Percentiles rank a stretch among this genome's conserved stretches.
Conservation (phyloP, 2,113 vertebrate genomes). For the Ploceus nigricollis region DNA sequence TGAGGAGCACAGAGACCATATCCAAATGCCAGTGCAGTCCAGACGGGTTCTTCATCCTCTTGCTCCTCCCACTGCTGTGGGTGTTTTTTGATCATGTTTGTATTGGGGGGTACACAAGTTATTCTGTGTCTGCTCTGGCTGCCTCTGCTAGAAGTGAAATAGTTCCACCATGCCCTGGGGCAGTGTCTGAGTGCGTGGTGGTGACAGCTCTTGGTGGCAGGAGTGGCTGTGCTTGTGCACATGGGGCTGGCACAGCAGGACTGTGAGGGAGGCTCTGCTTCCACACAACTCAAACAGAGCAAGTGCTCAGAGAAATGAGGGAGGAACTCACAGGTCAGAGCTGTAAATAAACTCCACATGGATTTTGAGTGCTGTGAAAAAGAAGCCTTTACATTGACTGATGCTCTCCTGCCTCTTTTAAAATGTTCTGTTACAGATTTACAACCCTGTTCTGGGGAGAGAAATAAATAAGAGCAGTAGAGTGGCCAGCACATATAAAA, state of each 20-base stretch:
- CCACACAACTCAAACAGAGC: not conserved
- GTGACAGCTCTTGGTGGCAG: constrained; percentile 12
- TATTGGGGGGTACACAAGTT: not conserved
- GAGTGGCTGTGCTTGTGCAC: not conserved
- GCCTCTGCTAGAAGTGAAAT: not conserved
- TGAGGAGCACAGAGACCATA: not conserved
- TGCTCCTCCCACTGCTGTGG: not conserved
- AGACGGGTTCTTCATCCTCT: not conserved
- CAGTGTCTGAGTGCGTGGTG: not conserved
- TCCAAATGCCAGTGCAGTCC: not conserved
- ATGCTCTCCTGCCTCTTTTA: not conserved
- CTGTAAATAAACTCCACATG: not conserved
- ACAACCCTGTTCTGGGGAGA: not conserved
- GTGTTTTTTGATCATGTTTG: not conserved
- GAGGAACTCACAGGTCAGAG: not conserved
- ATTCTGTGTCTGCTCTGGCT: not conserved
- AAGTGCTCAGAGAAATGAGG: not conserved
- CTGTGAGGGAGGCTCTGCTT: not conserved
- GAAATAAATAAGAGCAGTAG: not conserved
- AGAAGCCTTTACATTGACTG: not conserved
- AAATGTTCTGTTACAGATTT: not conserved
- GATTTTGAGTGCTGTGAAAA: not conserved
- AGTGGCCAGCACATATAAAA: not conserved
- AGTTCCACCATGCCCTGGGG: not conserved
- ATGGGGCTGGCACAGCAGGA: not conserved